phyloP scores from a whole-genome alignment of 2,888 invertebrate genomes.

The Clunio marinus region DNA sequence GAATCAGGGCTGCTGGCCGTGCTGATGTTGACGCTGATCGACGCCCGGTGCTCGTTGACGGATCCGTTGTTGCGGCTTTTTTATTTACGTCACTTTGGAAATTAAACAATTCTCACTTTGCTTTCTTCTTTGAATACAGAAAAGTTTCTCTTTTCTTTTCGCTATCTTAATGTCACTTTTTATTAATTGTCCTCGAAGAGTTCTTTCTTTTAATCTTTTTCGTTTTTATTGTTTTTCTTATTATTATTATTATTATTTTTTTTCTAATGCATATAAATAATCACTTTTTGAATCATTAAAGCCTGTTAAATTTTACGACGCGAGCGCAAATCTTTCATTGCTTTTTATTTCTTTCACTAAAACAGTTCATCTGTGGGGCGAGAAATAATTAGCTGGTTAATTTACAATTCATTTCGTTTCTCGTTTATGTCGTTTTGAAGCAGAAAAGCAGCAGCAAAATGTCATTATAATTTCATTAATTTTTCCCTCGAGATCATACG shows the following conservation, averaged over 20 bases:
- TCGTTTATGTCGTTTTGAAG: background rate
- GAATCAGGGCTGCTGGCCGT: conserved; percentile 30
- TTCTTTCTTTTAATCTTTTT: background rate
- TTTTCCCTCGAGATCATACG: conserved; percentile 15
- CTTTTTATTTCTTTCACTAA: background rate
- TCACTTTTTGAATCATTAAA: background rate
- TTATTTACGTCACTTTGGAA: background rate
- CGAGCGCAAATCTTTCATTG: background rate
- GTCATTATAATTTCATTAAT: conserved; percentile 20
- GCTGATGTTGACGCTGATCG: conserved; percentile 30
- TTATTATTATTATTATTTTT: background rate
- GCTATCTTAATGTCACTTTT: too few relatives aligned
- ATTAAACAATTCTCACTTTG: too few relatives aligned
- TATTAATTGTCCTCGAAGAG: too few relatives aligned
- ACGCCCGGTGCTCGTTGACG: conserved; percentile 37
- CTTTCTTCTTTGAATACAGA: too few relatives aligned
- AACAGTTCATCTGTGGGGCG: conserved; percentile 13
- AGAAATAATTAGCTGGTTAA: conserved; percentile 7
- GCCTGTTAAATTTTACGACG: background rate
- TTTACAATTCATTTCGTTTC: conserved; percentile 23
- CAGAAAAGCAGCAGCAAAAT: conserved; percentile 14
- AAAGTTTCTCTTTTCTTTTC: too few relatives aligned
- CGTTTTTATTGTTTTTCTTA: too few relatives aligned
- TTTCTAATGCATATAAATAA: too few relatives aligned
- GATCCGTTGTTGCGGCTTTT: conserved; percentile 39